phyloP scores from a whole-genome alignment of 2,888 invertebrate genomes.

The Gortyna flavago region DNA sequence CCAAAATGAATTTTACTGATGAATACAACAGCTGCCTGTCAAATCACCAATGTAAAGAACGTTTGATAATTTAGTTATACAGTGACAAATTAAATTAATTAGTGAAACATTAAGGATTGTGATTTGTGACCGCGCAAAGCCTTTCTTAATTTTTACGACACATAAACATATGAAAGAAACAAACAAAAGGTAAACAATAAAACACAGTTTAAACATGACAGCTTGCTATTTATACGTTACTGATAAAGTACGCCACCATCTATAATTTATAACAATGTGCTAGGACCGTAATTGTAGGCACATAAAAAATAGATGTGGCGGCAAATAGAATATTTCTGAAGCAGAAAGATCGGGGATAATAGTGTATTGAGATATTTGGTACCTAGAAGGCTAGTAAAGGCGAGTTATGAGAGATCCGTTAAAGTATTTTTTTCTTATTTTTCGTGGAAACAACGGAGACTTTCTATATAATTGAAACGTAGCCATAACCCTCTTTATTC shows the following conservation, averaged over 20 bases:
- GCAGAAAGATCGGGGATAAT: conserved; percentile 25
- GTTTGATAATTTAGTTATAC: too few relatives aligned
- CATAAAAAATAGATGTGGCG: conserved; percentile 24
- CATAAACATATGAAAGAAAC: conserved; percentile 3
- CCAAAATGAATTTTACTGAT: too few relatives aligned
- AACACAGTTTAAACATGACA: conserved; percentile 17
- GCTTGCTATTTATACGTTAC: conserved; percentile 35
- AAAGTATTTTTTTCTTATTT: background rate
- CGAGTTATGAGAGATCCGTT: background rate
- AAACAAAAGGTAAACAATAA: conserved; percentile 28
- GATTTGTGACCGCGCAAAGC: conserved; percentile 6
- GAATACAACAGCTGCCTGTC: too few relatives aligned
- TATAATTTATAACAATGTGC: conserved; percentile 37
- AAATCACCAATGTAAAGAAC: too few relatives aligned
- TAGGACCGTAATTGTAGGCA: conserved; percentile 6
- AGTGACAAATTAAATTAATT: too few relatives aligned
- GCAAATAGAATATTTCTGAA: conserved; percentile 41
- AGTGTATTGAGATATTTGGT: conserved; percentile 37
- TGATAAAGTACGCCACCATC: conserved; percentile 31
- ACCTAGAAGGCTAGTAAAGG: background rate
- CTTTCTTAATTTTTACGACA: background rate
- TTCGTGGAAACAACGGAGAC: background rate
- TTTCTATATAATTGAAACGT: background rate
- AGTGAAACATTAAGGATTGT: background rate
- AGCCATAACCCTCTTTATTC: background rate